Percentiles rank a stretch among this genome's conserved stretches.
These are phyloP conservation scores for Drosophila paranaensis DNA, from an alignment of 2,888 invertebrate genomes.

Conservation along the genomic window DNA sequence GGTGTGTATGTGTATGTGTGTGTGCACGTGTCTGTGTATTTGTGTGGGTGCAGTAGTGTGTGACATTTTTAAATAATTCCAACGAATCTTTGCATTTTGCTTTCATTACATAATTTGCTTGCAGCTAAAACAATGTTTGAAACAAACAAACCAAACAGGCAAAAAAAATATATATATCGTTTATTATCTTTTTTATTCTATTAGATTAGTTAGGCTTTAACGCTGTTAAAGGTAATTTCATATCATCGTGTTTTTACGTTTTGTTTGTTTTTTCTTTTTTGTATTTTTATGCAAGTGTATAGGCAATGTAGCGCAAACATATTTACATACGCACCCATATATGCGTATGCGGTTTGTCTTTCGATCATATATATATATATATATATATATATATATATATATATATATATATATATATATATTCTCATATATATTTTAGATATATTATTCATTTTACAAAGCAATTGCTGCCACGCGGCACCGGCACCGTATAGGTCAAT, in stretches of 20 bases:
- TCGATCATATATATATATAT: slow-evolving; percentile 29
- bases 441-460: slow-evolving; percentile 66
- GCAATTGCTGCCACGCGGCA: slow-evolving; percentile 42
- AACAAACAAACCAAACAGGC: slow-evolving; percentile 68
- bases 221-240: slow-evolving; percentile 43
- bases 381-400: slow-evolving; percentile 27
- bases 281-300: slow-evolving; percentile 47
- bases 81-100: slow-evolving; percentile 57
- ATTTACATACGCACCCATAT: slow-evolving; percentile 31
- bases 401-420: too few species aligned
- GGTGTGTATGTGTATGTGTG: slow-evolving; percentile 38
- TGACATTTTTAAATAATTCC: slow-evolving; percentile 29
- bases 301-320: slow-evolving; percentile 48
- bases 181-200: slow-evolving; percentile 28
- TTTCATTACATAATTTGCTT: slow-evolving; percentile 73
- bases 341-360: slow-evolving; percentile 36
- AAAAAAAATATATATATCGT: slow-evolving; percentile 56
- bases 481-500: slow-evolving; percentile 20
- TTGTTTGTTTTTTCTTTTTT: slow-evolving; percentile 7
- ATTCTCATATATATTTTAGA: background rate
- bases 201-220: slow-evolving; percentile 54
- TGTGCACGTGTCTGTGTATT: slow-evolving; percentile 12
- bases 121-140: slow-evolving; percentile 79
- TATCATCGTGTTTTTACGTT: slow-evolving; percentile 40
- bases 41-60: slow-evolving; percentile 27